A percentile compares a stretch with the other conserved stretches of the same genome.
phyloP scores from a whole-genome alignment of 2,888 invertebrate genomes.

The Oxycera nigricornis region DNA sequence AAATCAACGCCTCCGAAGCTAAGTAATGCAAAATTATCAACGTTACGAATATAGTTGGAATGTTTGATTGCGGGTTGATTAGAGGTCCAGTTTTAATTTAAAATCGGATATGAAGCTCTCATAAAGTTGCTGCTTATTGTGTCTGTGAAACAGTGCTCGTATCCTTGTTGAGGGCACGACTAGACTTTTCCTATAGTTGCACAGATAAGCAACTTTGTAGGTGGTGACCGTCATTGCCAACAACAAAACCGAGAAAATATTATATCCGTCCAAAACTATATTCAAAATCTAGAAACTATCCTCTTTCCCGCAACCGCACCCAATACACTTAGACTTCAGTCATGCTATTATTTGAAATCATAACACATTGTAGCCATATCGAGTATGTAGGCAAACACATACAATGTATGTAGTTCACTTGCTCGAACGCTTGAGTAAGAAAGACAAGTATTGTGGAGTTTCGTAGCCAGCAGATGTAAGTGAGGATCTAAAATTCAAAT shows the following conservation, averaged over 20 bases:
- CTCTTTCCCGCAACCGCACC: slow-evolving; percentile 19
- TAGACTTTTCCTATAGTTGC: not conserved
- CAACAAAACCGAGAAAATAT: slow-evolving; percentile 26
- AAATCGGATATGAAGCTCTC: slow-evolving; percentile 43
- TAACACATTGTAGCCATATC: slow-evolving; percentile 1
- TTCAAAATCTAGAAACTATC: slow-evolving; percentile 28
- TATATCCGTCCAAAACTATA: slow-evolving; percentile 16
- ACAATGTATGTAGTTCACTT: slow-evolving; percentile 15
- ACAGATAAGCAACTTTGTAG: not conserved
- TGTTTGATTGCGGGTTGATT: slow-evolving; percentile 49
- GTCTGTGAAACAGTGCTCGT: not conserved
- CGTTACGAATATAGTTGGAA: slow-evolving; percentile 45
- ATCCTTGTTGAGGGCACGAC: not conserved
- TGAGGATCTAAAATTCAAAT: slow-evolving; percentile 27
- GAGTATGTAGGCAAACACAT: not conserved
- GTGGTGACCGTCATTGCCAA: not conserved
- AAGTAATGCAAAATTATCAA: slow-evolving; percentile 42
- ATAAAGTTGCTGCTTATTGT: not conserved
- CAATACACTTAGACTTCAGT: slow-evolving; percentile 20
- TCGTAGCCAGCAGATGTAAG: not conserved
- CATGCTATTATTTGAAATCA: slow-evolving; percentile 20
- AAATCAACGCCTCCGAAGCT: too few species aligned
- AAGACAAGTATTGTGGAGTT: not conserved
- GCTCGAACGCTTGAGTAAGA: not conserved
- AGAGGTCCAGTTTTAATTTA: slow-evolving; percentile 48